Conservation (phyloP, 2,888 invertebrate genomes). For the Acanthosepion pharaonis region DNA sequence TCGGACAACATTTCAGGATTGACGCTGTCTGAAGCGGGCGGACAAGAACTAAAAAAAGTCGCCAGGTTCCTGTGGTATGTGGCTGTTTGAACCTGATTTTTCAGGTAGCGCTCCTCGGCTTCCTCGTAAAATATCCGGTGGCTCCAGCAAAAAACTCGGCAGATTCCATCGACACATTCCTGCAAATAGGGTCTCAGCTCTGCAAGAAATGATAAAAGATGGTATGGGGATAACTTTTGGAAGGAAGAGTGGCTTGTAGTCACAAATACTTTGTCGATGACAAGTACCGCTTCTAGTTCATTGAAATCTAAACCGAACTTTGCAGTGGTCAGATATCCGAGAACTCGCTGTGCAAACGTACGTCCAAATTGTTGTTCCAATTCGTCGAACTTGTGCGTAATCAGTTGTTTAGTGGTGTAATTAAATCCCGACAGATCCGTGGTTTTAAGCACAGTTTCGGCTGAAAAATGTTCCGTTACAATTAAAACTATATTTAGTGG, state of each 20-base stretch:
- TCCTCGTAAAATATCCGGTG: constrained; percentile 80
- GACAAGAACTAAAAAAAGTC: constrained; percentile 71
- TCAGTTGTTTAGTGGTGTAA: constrained; percentile 64
- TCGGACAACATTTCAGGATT: constrained; percentile 59
- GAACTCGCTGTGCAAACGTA: constrained; percentile 75
- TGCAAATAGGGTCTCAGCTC: constrained; percentile 62
- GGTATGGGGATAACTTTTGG: neutral
- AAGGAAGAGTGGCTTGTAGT: neutral
- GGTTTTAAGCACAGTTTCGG: constrained; percentile 63
- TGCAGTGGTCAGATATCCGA: constrained; percentile 84
- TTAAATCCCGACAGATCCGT: constrained; percentile 60
- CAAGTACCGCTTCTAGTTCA: constrained; percentile 81
- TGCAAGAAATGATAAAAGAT: constrained; percentile 54
- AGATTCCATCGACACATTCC: constrained; percentile 62
- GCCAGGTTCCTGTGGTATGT: constrained; percentile 73
- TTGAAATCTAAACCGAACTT: constrained; percentile 86
- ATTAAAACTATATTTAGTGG: constrained; percentile 68
- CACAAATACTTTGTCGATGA: constrained; percentile 71
- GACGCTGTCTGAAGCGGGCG: constrained; percentile 65
- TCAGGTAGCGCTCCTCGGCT: constrained; percentile 79
- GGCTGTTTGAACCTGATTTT: constrained; percentile 69
- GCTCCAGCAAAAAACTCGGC: constrained; percentile 79
- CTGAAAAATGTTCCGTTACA: constrained; percentile 64
- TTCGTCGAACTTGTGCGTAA: constrained; percentile 64
- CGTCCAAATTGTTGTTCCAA: constrained; percentile 71